Conservation (phyloP, 2,113 vertebrate species). For the Hucho hucho region DNA sequence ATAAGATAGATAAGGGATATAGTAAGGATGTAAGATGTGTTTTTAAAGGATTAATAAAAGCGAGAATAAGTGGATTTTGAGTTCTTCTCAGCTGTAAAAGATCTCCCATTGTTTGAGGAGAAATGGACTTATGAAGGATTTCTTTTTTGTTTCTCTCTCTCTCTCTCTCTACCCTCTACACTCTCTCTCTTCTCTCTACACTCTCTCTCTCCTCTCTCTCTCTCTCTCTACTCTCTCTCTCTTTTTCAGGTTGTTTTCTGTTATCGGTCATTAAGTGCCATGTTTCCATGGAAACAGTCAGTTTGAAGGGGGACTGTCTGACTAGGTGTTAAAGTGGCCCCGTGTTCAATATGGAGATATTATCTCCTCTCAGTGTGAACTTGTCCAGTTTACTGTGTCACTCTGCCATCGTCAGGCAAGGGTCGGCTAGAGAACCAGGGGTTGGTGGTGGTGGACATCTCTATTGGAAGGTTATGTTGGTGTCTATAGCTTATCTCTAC, state of each 20-base stretch:
- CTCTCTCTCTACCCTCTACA: background rate
- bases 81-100: too few species aligned
- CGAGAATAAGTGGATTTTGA: too few species aligned
- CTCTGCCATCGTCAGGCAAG: background rate
- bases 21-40: too few species aligned
- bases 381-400: slow-evolving; percentile 48
- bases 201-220: slow-evolving; percentile 34
- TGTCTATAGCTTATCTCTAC: background rate
- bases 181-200: background rate
- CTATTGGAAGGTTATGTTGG: background rate
- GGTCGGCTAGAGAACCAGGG: background rate
- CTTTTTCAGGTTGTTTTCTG: slow-evolving; percentile 59
- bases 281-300: slow-evolving; percentile 74
- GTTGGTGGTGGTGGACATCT: background rate
- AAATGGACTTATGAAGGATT: too few species aligned
- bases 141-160: too few species aligned
- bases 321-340: slow-evolving; percentile 56
- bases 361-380: slow-evolving; percentile 45
- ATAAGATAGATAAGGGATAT: too few species aligned
- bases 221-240: slow-evolving; percentile 31
- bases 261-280: slow-evolving; percentile 74
- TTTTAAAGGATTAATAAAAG: too few species aligned
- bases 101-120: too few species aligned
- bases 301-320: slow-evolving; percentile 63
- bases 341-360: slow-evolving; percentile 56